phyloP scores from a whole-genome alignment of 2,888 invertebrate species.

The Mantis religiosa region DNA sequence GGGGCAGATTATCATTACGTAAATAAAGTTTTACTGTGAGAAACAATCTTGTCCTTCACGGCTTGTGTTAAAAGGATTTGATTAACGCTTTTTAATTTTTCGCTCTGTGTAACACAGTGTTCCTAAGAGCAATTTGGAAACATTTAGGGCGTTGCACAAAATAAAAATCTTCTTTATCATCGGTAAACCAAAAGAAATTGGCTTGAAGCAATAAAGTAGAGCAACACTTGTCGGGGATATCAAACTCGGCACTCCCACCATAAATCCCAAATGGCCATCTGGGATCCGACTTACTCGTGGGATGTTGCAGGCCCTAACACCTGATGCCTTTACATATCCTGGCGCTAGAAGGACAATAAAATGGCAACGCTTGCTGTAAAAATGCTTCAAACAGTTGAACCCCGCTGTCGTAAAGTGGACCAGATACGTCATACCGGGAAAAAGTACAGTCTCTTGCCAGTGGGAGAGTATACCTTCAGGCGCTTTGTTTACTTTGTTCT shows the following conservation, averaged over 20 bases:
- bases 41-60: too few relatives aligned
- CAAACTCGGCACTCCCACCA: not conserved
- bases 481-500: too few relatives aligned
- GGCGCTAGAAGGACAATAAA: not conserved
- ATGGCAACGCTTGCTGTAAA: not conserved
- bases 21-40: too few relatives aligned
- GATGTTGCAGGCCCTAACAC: not conserved
- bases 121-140: too few relatives aligned
- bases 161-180: not conserved
- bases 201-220: not conserved
- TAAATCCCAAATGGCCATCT: not conserved
- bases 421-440: not conserved
- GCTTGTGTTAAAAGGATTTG: too few relatives aligned
- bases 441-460: not conserved
- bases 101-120: too few relatives aligned
- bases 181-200: not conserved
- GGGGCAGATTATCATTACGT: too few relatives aligned
- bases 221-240: not conserved
- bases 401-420: not conserved
- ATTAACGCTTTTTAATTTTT: too few relatives aligned
- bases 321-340: not conserved
- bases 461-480: too few relatives aligned
- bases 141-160: not conserved
- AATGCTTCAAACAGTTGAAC: not conserved
- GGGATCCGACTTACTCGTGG: not conserved